phyloP scores from a whole-genome alignment of 2,888 invertebrate species.

The Zele albiditarsus region DNA sequence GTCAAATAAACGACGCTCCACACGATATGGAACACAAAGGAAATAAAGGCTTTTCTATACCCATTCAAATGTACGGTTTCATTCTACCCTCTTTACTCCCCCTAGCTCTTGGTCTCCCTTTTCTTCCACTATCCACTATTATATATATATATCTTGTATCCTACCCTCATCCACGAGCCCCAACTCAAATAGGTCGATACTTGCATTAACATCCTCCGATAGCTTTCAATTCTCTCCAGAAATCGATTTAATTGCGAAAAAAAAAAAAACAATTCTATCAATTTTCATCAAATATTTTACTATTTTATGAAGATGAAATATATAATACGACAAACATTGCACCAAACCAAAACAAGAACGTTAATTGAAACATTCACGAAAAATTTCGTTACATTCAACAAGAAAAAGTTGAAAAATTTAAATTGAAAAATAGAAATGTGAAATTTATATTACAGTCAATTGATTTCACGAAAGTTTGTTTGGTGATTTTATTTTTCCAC shows the following conservation, averaged over 20 bases:
- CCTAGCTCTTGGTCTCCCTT: background rate
- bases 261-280: background rate
- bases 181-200: constrained; percentile 46
- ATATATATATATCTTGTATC: background rate
- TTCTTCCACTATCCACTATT: constrained; percentile 12
- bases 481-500: background rate
- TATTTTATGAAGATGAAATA: background rate
- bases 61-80: constrained; percentile 29
- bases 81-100: background rate
- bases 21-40: constrained; percentile 34
- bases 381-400: background rate
- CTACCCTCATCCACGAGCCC: constrained; percentile 24
- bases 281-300: background rate
- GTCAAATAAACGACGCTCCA: constrained; percentile 33
- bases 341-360: background rate
- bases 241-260: constrained; percentile 13
- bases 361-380: background rate
- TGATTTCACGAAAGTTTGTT: background rate
- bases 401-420: background rate
- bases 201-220: constrained; percentile 42
- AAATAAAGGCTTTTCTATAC: constrained; percentile 29
- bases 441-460: background rate
- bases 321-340: background rate
- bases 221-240: constrained; percentile 12
- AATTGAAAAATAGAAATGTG: background rate